Base-by-base conservation (phyloP, 2,113 vertebrate species). In the Phalacrocorax carbo region DNA sequence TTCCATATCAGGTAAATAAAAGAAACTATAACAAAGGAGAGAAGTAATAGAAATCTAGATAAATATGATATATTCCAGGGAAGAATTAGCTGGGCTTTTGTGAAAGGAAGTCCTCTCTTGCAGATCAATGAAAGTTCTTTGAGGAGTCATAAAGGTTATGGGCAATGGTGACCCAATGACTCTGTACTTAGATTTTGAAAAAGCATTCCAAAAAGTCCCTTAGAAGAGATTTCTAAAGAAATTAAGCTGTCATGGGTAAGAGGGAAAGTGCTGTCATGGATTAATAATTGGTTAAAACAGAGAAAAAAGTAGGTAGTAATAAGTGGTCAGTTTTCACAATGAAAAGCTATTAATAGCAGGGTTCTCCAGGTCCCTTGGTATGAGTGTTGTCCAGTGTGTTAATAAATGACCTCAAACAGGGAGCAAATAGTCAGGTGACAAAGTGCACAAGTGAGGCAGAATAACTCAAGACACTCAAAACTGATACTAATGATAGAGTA, bases 141-240 rank as follows among this genome's bases (percentile, higher is more conserved):
- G 38, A 83, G 34, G 64, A 82, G 44, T 78, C 44, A 5, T 61
- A 87, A 94, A 76, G 44, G 44, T 90, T 76, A 65, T 12, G 29
- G 57, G 40, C 34, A 76, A 48, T 6, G 34, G 48, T 84, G 84
- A 82, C 69, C 61, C 72, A 85, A 12, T 44, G 51, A 65, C 73
- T 93, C 78, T 10, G 0, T 49, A 36, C 46, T 71, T 81, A 84
- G 1, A 25, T 75, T 88, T 87, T 48, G 44, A 94, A 82, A 94
- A 89, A 89, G 3, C 48, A 60, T 84, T 91, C 44, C 40, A 36
- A 23, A 18, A 86, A 83, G 18, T 52, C 48, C 21, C 61, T 93
- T 68, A 88, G 84, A 93, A 93, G 57, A 82, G 26, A 71, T 68
- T 87, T 93, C 69, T 89, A 75, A 84, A 91, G 93, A 94, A 91